A percentile compares a stretch with the other conserved stretches of the same genome.
Evolutionary conservation across 2,888 invertebrate genomes (phyloP).

Genomic region (Harpalus rubripes): DNA sequence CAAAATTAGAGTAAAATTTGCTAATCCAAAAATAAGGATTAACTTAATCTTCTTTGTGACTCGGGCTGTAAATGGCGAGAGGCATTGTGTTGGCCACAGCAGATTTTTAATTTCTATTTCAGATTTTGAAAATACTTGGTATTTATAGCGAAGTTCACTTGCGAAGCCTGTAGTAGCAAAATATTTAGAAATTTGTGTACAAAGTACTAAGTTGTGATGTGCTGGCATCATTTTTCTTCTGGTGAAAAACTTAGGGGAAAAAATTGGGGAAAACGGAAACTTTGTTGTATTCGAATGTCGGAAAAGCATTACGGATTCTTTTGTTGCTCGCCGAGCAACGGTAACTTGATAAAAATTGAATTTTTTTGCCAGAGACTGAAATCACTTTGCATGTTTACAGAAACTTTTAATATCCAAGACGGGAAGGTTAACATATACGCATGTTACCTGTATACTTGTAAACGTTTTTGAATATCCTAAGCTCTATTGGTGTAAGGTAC

Average conservation of each 20-base stretch:
- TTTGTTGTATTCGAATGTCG: conserved; percentile 53
- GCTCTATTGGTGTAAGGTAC: neutral
- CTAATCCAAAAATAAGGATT: too few species aligned
- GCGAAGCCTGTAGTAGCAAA: too few species aligned
- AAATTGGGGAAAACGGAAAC: conserved; percentile 53
- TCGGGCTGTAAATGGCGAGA: too few species aligned
- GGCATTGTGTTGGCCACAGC: too few species aligned
- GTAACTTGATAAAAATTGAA: conserved; percentile 65
- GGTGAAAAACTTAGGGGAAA: conserved; percentile 22
- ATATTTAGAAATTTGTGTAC: too few species aligned
- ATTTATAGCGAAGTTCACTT: too few species aligned
- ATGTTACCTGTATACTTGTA: neutral
- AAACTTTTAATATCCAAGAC: conserved; percentile 60
- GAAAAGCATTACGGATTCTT: conserved; percentile 60
- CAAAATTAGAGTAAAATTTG: too few species aligned
- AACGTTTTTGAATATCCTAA: neutral
- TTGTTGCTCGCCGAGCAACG: conserved; percentile 58
- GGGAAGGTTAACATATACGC: neutral
- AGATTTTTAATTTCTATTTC: too few species aligned
- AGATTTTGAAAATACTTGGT: too few species aligned
- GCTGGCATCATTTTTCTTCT: neutral
- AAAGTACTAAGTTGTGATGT: neutral
- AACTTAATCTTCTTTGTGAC: too few species aligned
- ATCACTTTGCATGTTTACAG: conserved; percentile 62
- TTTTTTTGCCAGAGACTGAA: conserved; percentile 59